Evolutionary conservation across 2,797 vertebrate species (phyloP).

Genomic region (Threskiornis aethiopicus): DNA sequence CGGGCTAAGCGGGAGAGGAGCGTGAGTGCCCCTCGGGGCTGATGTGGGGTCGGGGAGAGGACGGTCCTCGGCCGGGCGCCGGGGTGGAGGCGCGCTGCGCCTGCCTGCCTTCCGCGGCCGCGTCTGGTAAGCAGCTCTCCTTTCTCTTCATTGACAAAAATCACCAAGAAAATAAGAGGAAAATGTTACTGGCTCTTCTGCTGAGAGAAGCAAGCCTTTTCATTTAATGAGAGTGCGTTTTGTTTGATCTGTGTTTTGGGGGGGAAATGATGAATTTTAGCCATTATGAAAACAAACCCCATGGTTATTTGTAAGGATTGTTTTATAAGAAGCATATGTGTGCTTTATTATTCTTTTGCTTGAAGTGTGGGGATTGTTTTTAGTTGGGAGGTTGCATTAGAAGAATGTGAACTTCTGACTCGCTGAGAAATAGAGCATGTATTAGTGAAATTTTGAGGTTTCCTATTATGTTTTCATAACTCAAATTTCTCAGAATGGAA

Average conservation of each 20-base stretch:
- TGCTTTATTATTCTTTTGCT: slow-evolving; percentile 52
- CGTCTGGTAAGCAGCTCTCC: not conserved
- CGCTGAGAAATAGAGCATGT: not conserved
- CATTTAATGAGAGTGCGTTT: slow-evolving; percentile 6
- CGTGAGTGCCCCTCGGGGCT: not conserved
- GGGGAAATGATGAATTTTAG: slow-evolving; percentile 51
- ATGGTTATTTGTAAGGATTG: slow-evolving; percentile 29
- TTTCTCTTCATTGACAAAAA: not conserved
- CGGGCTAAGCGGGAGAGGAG: not conserved
- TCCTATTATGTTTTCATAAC: slow-evolving; percentile 53
- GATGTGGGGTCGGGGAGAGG: not conserved
- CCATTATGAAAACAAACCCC: slow-evolving; percentile 50
- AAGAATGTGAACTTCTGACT: slow-evolving; percentile 65
- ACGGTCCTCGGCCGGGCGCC: not conserved
- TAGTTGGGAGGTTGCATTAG: slow-evolving; percentile 27
- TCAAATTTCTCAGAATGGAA: slow-evolving; percentile 40
- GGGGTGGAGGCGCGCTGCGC: not conserved
- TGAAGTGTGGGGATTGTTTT: slow-evolving; percentile 54
- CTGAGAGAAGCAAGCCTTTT: not conserved
- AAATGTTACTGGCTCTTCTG: not conserved
- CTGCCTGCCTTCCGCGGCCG: not conserved
- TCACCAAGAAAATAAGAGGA: not conserved
- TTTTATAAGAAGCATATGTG: slow-evolving; percentile 64
- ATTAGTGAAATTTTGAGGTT: slow-evolving; percentile 19
- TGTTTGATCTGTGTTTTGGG: slow-evolving; percentile 20